Conservation (phyloP, 2,113 vertebrate species). For the Paratilapia polleni region DNA sequence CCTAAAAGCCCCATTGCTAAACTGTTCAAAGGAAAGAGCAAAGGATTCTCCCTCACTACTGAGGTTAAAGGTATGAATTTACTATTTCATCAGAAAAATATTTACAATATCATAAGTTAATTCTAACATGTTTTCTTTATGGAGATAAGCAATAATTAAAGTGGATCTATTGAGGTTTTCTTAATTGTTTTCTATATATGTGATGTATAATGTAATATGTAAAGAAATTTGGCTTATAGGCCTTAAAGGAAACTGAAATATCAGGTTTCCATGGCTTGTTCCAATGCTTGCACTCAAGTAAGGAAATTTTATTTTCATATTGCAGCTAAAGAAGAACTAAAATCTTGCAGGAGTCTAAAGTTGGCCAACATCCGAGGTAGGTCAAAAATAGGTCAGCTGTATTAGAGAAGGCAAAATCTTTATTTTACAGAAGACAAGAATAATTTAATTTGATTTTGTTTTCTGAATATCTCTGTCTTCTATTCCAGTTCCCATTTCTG, state of each 20-base stretch:
- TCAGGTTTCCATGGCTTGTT: background rate
- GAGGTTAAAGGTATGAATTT: slow-evolving; percentile 40
- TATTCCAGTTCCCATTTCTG: slow-evolving; percentile 60
- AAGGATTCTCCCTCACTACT: slow-evolving; percentile 37
- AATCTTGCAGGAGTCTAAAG: slow-evolving; percentile 26
- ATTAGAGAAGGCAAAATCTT: background rate
- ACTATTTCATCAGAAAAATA: background rate
- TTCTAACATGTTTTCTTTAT: background rate
- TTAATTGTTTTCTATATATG: background rate
- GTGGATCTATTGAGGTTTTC: background rate
- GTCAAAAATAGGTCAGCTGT: background rate
- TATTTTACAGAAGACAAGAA: background rate
- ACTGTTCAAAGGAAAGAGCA: slow-evolving; percentile 62
- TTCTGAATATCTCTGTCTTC: background rate
- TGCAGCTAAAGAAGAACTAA: slow-evolving; percentile 41
- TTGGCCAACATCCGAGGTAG: slow-evolving; percentile 46
- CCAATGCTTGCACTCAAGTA: background rate
- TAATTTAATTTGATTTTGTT: background rate
- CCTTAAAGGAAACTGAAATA: too few species aligned
- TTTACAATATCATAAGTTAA: fast-evolving
- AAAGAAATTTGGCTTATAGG: too few species aligned
- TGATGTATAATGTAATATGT: too few species aligned
- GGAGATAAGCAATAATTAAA: background rate
- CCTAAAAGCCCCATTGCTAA: slow-evolving; percentile 51
- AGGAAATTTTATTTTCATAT: background rate